phyloP scores from a whole-genome alignment of 1,140 invertebrate genomes.

The Pseudachorutes palmiensis region DNA sequence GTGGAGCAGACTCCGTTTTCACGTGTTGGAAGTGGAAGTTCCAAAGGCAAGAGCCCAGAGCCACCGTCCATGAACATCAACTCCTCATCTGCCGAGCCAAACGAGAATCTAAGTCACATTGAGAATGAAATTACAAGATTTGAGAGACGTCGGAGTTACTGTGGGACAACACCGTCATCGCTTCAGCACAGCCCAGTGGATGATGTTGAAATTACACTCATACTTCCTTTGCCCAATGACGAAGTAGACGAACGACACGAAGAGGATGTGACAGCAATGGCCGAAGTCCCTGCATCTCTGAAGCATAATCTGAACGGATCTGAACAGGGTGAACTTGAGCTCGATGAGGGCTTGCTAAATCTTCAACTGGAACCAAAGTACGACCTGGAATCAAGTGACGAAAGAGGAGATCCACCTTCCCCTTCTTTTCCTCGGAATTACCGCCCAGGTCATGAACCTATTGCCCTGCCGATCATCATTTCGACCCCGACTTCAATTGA shows the following conservation, averaged over 20 bases:
- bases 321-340: too few species aligned
- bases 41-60: constrained; percentile 1
- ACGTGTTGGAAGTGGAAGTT: constrained; percentile 8
- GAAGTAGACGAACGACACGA: too few species aligned
- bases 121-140: constrained; percentile 25
- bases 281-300: too few species aligned
- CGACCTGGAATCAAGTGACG: background rate
- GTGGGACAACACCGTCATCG: background rate
- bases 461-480: background rate
- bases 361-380: background rate
- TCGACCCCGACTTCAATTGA: too few species aligned
- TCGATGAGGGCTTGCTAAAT: background rate
- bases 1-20: constrained; percentile 16
- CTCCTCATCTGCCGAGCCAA: constrained; percentile 5
- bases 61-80: background rate
- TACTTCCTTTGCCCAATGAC: too few species aligned
- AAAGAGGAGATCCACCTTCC: constrained; percentile 4
- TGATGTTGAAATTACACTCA: background rate
- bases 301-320: too few species aligned
- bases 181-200: background rate
- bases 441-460: background rate
- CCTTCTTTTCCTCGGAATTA: constrained; percentile 3
- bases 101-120: constrained; percentile 19
- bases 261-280: too few species aligned
- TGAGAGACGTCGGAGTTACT: background rate